phyloP scores from a whole-genome alignment of 2,797 vertebrate genomes.

The Clarias fuscus region DNA sequence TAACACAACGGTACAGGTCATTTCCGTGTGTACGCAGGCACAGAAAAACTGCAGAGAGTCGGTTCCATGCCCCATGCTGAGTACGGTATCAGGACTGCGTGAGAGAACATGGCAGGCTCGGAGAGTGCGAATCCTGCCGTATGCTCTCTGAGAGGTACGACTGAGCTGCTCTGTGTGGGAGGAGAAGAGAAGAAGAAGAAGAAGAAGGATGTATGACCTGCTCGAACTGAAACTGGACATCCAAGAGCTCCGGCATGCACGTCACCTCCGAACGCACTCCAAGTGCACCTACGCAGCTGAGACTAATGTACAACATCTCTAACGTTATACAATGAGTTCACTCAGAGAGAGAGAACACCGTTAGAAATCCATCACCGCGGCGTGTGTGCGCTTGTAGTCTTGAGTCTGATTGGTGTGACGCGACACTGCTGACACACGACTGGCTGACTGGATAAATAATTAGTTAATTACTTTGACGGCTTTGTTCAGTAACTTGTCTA shows the following conservation, averaged over 20 bases:
- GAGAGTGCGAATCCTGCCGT: conserved; percentile 22
- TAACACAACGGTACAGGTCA: no score
- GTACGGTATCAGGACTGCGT: conserved; percentile 7
- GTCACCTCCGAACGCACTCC: not conserved
- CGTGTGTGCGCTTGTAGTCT: no score
- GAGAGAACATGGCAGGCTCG: conserved; percentile 2
- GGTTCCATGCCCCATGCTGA: conserved; percentile 9
- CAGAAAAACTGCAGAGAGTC: not conserved
- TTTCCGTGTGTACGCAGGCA: not conserved
- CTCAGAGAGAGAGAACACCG: not conserved
- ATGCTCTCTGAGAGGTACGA: conserved; percentile 28
- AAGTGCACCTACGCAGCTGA: not conserved
- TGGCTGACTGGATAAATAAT: no score
- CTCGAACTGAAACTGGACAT: conserved; percentile 26
- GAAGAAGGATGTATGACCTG: not conserved
- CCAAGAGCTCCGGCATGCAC: not conserved
- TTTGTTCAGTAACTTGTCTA: no score
- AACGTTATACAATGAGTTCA: not conserved
- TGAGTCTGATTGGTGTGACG: no score
- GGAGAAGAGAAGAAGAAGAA: conserved; percentile 9
- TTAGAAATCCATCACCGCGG: not conserved
- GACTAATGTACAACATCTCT: not conserved
- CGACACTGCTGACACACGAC: no score
- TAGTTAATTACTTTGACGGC: no score
- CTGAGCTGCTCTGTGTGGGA: conserved; percentile 35